A percentile compares a stretch with the other conserved stretches of the same genome.
These are phyloP conservation scores for Ptychodera flava DNA, from an alignment of 35 echinoderm and acorn worm species.

Conservation along the genomic window DNA sequence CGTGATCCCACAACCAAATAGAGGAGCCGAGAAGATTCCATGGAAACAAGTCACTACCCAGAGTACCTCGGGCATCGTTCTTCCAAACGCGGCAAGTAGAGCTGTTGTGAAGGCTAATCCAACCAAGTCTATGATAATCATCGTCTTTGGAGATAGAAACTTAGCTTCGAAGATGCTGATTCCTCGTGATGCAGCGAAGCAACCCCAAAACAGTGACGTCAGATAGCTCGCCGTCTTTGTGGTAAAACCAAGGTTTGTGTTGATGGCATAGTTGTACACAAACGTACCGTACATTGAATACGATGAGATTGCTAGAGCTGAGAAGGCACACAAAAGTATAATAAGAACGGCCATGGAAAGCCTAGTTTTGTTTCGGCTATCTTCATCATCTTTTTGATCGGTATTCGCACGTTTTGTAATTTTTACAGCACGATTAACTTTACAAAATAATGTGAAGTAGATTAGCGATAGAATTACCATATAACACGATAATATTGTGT, in stretches of 20 bases:
- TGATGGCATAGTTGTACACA: neutral
- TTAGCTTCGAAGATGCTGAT: neutral
- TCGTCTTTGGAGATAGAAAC: neutral
- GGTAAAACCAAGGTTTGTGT: neutral
- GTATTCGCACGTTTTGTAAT: neutral
- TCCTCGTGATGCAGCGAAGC: neutral
- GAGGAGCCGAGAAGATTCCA: neutral
- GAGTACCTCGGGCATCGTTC: neutral
- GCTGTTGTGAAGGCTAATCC: neutral
- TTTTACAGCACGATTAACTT: neutral
- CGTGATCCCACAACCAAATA: neutral
- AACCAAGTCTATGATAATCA: neutral
- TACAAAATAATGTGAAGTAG: neutral
- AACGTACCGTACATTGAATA: neutral
- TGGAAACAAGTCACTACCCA: neutral
- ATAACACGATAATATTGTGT: neutral
- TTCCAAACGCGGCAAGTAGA: neutral
- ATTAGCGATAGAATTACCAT: neutral
- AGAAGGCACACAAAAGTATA: neutral
- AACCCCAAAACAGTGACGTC: neutral
- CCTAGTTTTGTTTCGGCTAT: neutral
- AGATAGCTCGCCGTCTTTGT: neutral
- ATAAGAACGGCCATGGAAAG: neutral
- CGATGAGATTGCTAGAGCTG: neutral
- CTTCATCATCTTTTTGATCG: neutral